phyloP scores from a whole-genome alignment of 2,113 vertebrate species.

The Pygoscelis adeliae region DNA sequence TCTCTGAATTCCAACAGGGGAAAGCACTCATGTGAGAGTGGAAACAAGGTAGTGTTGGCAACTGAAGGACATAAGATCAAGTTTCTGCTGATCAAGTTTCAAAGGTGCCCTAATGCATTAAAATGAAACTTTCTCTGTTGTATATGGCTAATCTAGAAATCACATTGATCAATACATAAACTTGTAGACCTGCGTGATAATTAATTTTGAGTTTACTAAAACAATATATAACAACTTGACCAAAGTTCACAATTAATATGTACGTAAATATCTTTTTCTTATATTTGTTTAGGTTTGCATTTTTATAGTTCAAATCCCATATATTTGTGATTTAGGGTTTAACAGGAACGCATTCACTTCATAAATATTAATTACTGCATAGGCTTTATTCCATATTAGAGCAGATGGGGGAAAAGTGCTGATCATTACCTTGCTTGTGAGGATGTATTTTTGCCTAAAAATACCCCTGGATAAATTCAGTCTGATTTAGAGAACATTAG shows the following conservation, averaged over 20 bases:
- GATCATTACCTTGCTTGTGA: conserved; percentile 64
- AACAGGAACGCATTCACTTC: conserved; percentile 51
- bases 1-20: neutral
- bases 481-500: conserved; percentile 56
- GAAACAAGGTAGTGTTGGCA: neutral
- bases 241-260: conserved; percentile 19
- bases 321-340: conserved; percentile 58
- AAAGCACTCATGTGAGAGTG: neutral
- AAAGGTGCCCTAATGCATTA: neutral
- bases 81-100: neutral
- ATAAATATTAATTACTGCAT: conserved; percentile 74
- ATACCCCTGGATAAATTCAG: conserved; percentile 56
- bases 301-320: conserved; percentile 44
- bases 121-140: conserved; percentile 19
- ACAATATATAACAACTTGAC: neutral
- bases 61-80: neutral
- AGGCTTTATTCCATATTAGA: conserved; percentile 52
- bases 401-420: conserved; percentile 54
- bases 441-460: conserved; percentile 59
- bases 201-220: conserved; percentile 44
- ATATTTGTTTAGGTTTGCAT: conserved; percentile 32
- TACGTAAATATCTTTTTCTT: conserved; percentile 30
- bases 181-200: neutral
- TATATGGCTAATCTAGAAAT: neutral
- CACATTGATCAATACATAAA: neutral